Conservation (phyloP, 2,797 vertebrate species). For the Melanotaenia trifasciata region DNA sequence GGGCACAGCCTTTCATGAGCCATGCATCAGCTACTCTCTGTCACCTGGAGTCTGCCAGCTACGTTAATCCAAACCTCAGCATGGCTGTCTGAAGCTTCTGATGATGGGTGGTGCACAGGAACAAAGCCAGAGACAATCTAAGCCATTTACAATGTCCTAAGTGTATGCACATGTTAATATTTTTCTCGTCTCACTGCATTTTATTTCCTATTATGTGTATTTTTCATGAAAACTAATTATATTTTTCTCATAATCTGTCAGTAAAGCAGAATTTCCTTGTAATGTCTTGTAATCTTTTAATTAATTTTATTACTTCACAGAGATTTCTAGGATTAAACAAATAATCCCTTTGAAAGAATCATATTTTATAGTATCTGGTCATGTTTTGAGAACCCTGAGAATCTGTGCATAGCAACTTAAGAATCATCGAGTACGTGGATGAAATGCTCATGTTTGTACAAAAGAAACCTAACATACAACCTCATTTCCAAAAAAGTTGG, state of each 20-base stretch:
- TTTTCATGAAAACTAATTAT: neutral
- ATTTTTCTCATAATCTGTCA: neutral
- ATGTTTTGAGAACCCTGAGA: neutral
- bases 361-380: neutral
- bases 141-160: neutral
- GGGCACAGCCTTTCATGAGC: constrained; percentile 1
- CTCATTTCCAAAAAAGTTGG: too few species aligned
- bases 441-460: neutral
- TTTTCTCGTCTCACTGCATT: neutral
- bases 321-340: neutral
- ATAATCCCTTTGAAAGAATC: neutral
- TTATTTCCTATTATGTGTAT: neutral
- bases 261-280: neutral
- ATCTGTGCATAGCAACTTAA: neutral
- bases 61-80: constrained; percentile 33
- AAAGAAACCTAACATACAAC: neutral
- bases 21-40: constrained; percentile 29
- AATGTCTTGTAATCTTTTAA: neutral
- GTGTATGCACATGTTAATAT: neutral
- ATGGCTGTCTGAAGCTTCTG: constrained; percentile 14
- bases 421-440: too few species aligned
- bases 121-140: constrained; percentile 23
- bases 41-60: constrained; percentile 32
- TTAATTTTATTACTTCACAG: neutral
- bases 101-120: constrained; percentile 1